Conservation (phyloP, 2,113 vertebrate species). For the Otus sunia region DNA sequence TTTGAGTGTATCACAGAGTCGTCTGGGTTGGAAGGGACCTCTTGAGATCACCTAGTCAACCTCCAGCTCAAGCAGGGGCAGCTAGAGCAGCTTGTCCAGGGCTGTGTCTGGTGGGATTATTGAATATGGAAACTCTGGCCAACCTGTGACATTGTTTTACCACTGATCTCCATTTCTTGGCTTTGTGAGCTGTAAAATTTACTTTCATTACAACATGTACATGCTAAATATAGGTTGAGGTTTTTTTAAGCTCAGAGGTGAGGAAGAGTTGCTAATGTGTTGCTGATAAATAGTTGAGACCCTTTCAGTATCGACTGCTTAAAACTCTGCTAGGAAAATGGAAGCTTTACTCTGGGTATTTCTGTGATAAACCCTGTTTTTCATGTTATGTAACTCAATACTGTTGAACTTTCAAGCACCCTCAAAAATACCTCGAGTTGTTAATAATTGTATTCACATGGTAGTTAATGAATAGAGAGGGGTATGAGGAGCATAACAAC, state of each 20-base stretch:
- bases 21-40: background rate
- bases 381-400: background rate
- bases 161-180: background rate
- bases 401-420: background rate
- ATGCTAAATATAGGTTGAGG: background rate
- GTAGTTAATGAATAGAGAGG: background rate
- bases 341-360: background rate
- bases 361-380: background rate
- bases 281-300: background rate
- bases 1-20: background rate
- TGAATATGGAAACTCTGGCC: background rate
- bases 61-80: background rate
- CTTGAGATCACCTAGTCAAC: background rate
- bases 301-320: background rate
- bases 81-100: background rate
- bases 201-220: background rate
- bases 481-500: background rate
- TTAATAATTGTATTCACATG: background rate
- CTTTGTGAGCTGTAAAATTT: background rate
- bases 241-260: background rate
- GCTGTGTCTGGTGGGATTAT: background rate
- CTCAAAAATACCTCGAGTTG: background rate
- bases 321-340: background rate
- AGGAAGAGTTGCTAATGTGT: background rate
- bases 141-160: background rate